These are phyloP conservation scores for Gymnothorax javanicus DNA, from an alignment of 2,797 vertebrate genomes.

Conservation along the genomic window DNA sequence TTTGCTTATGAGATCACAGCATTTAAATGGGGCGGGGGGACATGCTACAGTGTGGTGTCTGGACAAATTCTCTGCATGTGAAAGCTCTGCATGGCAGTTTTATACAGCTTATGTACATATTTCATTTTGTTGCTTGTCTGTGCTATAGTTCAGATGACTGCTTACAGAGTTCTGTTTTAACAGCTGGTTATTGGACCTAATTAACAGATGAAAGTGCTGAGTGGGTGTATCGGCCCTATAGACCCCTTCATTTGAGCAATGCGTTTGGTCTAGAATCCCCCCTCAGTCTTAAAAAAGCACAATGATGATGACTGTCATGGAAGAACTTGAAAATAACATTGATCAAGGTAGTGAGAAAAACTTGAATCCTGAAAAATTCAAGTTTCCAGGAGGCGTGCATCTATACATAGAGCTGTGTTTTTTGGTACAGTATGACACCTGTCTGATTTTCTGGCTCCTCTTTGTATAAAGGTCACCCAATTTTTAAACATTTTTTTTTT, in stretches of 20 bases:
- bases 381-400: background rate
- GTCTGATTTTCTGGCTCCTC: background rate
- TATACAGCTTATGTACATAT: background rate
- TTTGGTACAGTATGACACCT: background rate
- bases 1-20: background rate
- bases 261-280: too few species aligned
- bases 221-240: background rate
- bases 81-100: background rate
- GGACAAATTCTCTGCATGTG: background rate
- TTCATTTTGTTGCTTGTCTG: background rate
- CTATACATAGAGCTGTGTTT: background rate
- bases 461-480: constrained; percentile 21
- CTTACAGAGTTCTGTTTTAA: background rate
- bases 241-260: background rate
- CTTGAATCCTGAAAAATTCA: background rate
- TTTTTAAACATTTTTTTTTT: constrained; percentile 17
- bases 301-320: background rate
- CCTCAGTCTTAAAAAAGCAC: background rate
- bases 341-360: background rate
- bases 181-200: background rate
- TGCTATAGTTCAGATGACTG: background rate
- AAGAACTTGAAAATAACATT: background rate
- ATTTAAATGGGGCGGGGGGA: background rate
- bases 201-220: background rate
- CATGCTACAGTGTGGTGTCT: background rate